Evolutionary conservation across 2,888 invertebrate species (phyloP).

Genomic region (Crossocerus cetratus): DNA sequence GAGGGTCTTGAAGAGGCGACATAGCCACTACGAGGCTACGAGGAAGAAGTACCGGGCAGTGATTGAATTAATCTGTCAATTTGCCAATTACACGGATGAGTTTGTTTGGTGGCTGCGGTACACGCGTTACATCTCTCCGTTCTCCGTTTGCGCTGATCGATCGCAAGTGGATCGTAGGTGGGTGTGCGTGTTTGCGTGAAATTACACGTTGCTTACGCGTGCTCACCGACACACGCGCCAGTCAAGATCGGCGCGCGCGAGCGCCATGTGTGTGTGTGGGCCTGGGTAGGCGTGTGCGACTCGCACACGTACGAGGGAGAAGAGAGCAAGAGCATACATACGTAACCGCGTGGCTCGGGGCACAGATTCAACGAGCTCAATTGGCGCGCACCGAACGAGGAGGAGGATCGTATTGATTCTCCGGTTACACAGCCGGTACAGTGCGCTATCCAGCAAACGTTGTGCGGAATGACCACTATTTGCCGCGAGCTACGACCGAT

Average conservation of each 20-base stretch:
- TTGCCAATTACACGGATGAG: slow-evolving; percentile 76
- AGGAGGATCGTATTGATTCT: slow-evolving; percentile 72
- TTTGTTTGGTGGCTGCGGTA: slow-evolving; percentile 73
- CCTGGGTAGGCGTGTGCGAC: slow-evolving; percentile 13
- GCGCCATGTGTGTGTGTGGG: too few relatives aligned
- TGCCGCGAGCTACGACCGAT: slow-evolving; percentile 41
- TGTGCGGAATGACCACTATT: slow-evolving; percentile 2
- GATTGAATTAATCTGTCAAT: slow-evolving; percentile 76
- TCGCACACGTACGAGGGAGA: slow-evolving; percentile 32
- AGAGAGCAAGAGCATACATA: slow-evolving; percentile 52
- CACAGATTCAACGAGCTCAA: slow-evolving; percentile 77
- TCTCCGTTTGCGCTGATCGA: slow-evolving; percentile 63
- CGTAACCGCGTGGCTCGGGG: slow-evolving; percentile 74
- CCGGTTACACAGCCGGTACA: slow-evolving; percentile 62
- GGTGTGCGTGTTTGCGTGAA: slow-evolving; percentile 24
- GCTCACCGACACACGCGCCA: not conserved
- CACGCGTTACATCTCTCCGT: slow-evolving; percentile 56
- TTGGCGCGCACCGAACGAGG: slow-evolving; percentile 69
- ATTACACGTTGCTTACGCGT: slow-evolving; percentile 1
- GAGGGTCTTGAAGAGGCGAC: too few relatives aligned
- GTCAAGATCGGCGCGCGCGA: too few relatives aligned
- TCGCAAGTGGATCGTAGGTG: slow-evolving; percentile 64
- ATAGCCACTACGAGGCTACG: slow-evolving; percentile 27
- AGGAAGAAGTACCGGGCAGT: slow-evolving; percentile 63
- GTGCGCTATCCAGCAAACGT: slow-evolving; percentile 35